A percentile compares a stretch with the other conserved stretches of the same genome.
Conservation (phyloP, 2,113 vertebrate genomes). For the Callithrix jacchus region DNA sequence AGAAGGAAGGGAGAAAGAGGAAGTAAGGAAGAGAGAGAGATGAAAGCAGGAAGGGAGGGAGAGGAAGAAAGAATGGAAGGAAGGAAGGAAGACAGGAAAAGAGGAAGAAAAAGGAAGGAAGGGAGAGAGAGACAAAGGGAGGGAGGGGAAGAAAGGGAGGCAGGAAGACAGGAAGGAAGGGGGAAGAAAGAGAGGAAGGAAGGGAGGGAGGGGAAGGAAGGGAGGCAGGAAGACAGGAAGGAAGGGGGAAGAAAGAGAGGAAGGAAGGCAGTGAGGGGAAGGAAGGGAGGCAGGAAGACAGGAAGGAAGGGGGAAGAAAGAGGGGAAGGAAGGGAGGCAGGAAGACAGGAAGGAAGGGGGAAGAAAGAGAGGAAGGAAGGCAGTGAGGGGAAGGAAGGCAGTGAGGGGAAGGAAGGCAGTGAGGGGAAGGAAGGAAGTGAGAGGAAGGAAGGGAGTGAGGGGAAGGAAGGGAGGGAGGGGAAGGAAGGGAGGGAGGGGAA, state of each 20-base stretch:
- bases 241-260: no score
- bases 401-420: no score
- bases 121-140: no score
- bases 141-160: not conserved
- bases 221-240: accelerated
- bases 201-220: no score
- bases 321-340: no score
- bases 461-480: not conserved
- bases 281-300: no score
- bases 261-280: accelerated
- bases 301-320: no score
- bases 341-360: not conserved
- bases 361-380: no score
- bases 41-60: not conserved
- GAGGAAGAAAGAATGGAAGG: not conserved
- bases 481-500: not conserved
- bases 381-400: not conserved
- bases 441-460: no score
- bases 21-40: not conserved
- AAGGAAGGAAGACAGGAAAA: not conserved
- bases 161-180: no score
- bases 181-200: not conserved
- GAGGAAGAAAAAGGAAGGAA: no score
- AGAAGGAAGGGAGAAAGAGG: not conserved
- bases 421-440: no score